Evolutionary conservation across 2,797 vertebrate genomes (phyloP), one percentile per base, ranked within the genome.

Genomic region (Fundulus diaphanus): DNA sequence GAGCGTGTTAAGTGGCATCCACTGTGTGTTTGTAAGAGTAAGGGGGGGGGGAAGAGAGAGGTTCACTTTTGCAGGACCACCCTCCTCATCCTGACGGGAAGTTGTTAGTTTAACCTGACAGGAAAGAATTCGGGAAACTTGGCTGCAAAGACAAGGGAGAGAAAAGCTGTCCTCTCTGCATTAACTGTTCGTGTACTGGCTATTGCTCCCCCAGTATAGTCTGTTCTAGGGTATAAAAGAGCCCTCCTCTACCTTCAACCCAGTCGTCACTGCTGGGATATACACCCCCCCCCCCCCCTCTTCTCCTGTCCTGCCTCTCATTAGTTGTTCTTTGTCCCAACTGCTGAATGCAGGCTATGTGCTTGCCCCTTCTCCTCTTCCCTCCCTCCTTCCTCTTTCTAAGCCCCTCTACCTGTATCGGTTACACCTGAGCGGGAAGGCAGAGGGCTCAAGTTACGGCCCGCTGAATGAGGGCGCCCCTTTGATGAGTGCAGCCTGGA

Each of bases 61-160:
- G 84, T 85, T 91, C 90, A 90, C 90, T 90, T 89, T 87, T 91
- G 90, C 89, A 90, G 93, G 95, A 93, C 94, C 94, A 94, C 93
- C 89, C 94, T 95, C 85, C 92, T 94, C 94, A 93, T 94, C 89
- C 89, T 85, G 90, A 94, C 92, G 96, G 96, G 95, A 97, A 96
- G 96, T 96, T 96, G 96, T 96, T 97, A 95, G 96, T 97, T 97
- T 97, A 97, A 97, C 95, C 96, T 96, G 95, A 91, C 95, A 96
- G 95, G 94, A 96, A 97, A 96, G 95, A 96, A 96, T 96, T 96
- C 76, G 79, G 93, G 93, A 96, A 94, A 96, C 94, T 96, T 96
- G 95, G 95, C 95, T 95, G 92, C 76, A 70, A 90, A 77, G 73
- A 93, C 80, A 83, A 80, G 83, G 83, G 89, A 92, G 89, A 90